Evolutionary conservation across 2,113 vertebrate species (phyloP).

Genomic region (Sapajus apella): DNA sequence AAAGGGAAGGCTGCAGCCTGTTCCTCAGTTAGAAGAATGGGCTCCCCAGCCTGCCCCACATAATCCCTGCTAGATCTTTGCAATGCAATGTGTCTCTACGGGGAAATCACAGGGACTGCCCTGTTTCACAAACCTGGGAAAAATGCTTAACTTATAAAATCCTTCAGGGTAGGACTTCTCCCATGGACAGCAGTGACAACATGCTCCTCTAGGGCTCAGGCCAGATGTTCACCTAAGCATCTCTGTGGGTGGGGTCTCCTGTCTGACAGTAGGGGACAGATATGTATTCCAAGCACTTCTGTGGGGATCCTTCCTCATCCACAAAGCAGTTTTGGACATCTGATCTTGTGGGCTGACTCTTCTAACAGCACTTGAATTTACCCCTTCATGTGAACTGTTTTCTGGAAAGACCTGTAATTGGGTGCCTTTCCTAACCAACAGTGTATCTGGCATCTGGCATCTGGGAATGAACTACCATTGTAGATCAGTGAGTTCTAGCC

Average conservation of each 20-base stretch:
- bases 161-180: background rate
- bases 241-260: background rate
- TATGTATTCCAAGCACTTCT: background rate
- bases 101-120: background rate
- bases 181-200: background rate
- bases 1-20: background rate
- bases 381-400: background rate
- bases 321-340: background rate
- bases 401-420: background rate
- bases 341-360: background rate
- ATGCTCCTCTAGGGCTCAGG: background rate
- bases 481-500: background rate
- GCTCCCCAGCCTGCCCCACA: background rate
- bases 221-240: background rate
- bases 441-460: background rate
- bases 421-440: background rate
- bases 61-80: background rate
- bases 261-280: background rate
- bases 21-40: background rate
- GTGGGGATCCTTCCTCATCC: background rate
- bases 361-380: background rate
- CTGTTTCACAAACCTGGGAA: background rate
- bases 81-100: background rate
- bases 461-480: background rate
- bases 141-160: background rate